Conservation (phyloP, 2,888 invertebrate species). For the Macaria notata region DNA sequence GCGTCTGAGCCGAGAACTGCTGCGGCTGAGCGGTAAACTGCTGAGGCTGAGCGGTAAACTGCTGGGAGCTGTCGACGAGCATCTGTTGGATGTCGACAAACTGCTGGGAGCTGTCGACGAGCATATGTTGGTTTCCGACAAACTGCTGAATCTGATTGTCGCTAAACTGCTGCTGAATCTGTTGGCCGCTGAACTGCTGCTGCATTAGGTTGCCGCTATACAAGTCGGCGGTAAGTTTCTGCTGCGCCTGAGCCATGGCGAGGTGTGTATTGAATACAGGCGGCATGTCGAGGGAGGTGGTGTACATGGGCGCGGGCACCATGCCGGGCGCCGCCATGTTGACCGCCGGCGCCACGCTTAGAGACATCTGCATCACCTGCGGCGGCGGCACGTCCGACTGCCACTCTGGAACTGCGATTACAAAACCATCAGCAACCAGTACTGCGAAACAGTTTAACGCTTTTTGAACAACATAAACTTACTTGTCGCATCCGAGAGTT, state of each 20-base stretch:
- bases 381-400: slow-evolving; percentile 39
- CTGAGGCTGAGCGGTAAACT: neutral
- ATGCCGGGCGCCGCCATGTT: slow-evolving; percentile 17
- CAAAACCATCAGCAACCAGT: slow-evolving; percentile 7
- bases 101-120: neutral
- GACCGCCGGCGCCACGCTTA: slow-evolving; percentile 18
- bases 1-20: no score
- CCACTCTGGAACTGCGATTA: slow-evolving; percentile 58
- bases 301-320: slow-evolving; percentile 22
- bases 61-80: neutral
- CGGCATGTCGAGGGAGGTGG: slow-evolving; percentile 8
- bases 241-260: no score
- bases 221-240: no score
- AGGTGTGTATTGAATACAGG: slow-evolving; percentile 10
- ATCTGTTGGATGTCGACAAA: neutral
- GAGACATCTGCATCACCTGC: slow-evolving; percentile 36
- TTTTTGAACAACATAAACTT: slow-evolving; percentile 44
- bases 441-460: neutral
- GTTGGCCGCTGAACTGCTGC: neutral
- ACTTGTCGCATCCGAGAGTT: slow-evolving; percentile 33
- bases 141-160: slow-evolving; percentile 2
- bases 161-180: neutral
- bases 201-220: neutral
- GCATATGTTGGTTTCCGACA: neutral
- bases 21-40: no score